Base-by-base conservation (phyloP, 2,888 invertebrate species). In the Scrobipalpa atriplicella region DNA sequence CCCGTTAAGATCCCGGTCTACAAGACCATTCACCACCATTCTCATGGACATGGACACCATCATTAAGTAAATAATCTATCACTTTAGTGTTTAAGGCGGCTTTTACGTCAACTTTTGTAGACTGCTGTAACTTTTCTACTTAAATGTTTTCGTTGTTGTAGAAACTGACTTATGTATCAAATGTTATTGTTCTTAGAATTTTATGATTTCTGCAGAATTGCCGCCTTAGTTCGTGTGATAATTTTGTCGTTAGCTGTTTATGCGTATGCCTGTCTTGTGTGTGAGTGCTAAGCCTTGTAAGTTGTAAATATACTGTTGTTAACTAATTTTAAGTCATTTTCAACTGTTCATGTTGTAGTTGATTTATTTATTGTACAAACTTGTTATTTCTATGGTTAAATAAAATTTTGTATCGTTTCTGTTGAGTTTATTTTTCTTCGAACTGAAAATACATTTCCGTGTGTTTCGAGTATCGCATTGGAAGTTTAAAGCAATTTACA, bases 1-100 rank as follows among this genome's bases (percentile, higher is more conserved):
- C 96, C 97, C 19, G 94, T 96, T 2, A 95, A 95, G 80, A 94
- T 96, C 67, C 96, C 95, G 63, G 93, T 96, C 16, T 89, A 94
- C 72, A 94, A 94, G 76, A 94, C 94, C 71, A 93, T 94, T 70
- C 92, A 94, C 65, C 94, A 94, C 66, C 94, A 94, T 47, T 54
- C 54, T 80, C 93, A 93, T 16, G 72, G 81, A 83, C 93, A 93
- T 16, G 72, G 81, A 83, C 70, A 89, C 88, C 58, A 58, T 70
- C 84, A 86, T 74, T 73, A 70, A 74, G 67, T 21, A 19, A 21
- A 21, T 13, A 18, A 19, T 8, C 19, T 11, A 7, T 13, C 10
- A 13, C 2, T 21, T 41, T 13, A 2, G 18, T 11, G 52, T 19
- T 10, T 8, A 10, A 19, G 19, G 21, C 6, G 9, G 54, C 9